Evolutionary conservation across 2,113 vertebrate genomes (phyloP), one percentile per base, ranked within the genome.

Genomic region (Amphiprion percula): DNA sequence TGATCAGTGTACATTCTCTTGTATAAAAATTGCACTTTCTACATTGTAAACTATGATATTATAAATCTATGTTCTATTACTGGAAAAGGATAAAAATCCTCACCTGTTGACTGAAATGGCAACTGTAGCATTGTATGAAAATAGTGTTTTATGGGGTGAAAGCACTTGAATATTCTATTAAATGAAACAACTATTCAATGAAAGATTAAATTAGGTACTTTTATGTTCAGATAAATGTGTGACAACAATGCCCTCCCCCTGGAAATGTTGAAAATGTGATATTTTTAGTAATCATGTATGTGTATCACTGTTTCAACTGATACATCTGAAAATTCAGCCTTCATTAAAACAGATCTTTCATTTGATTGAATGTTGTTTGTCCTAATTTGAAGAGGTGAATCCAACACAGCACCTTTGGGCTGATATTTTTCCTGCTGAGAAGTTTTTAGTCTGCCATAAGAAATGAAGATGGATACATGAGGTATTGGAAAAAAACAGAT

Each of bases 151-250:
- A 44, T 47, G 1, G 6, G 47, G 33, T 56, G 28, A 3, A 67
- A 46, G 67, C 39, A 79, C 52, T 79, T 76, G 59, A 77, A 76
- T 23, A 55, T 75, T 55, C n/a, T 4, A 64, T 62, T 12, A 10
- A 77, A 58, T 50, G 21, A n/a, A 37, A 37, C 33, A 37, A 37
- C n/a, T 4, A 64, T 62, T 12, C 7, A 77, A 62, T 50, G 16
- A n/a, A 21, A n/a, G 17, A 52, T 52, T 10, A 19, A 74, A 74
- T 55, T 19, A 59, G 83, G 81, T 86, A 90, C 88, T 82, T 79
- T 55, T 8, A 26, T 73, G 21, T 39, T 74, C 9, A 61, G 2
- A 39, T 66, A 63, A 19, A 50, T 61, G 10, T 8, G 30, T 52
- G 53, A 44, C 50, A 60, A 16, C 6, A 52, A 16, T 69, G 55